Evolutionary conservation across 1,140 invertebrate genomes (phyloP).

Genomic region (Pachypeltis micranthus): DNA sequence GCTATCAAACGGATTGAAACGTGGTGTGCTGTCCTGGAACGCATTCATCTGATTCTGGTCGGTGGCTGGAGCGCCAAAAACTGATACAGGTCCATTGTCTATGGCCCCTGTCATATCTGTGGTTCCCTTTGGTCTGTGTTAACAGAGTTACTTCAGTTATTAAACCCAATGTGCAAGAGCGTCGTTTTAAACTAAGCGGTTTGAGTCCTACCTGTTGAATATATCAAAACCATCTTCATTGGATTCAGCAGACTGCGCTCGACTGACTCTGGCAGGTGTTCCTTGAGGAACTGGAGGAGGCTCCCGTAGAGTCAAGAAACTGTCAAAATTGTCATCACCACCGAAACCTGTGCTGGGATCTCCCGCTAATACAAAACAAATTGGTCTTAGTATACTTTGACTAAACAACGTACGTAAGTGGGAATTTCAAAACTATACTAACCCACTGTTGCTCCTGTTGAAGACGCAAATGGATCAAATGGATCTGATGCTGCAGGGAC

Average conservation of each 20-base stretch:
- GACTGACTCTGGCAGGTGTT: slow-evolving; percentile 42
- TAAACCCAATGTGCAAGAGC: neutral
- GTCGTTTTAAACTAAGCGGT: too few relatives aligned
- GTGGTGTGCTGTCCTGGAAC: slow-evolving; percentile 41
- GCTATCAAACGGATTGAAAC: slow-evolving; percentile 72
- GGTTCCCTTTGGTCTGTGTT: too few relatives aligned
- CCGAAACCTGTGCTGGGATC: slow-evolving; percentile 43
- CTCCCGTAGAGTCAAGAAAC: slow-evolving; percentile 67
- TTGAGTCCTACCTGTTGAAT: slow-evolving; percentile 55
- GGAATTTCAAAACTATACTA: too few relatives aligned
- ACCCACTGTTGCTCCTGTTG: slow-evolving; percentile 20
- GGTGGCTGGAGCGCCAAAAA: slow-evolving; percentile 22
- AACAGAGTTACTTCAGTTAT: neutral
- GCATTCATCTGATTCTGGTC: slow-evolving; percentile 22
- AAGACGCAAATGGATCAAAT: slow-evolving; percentile 33
- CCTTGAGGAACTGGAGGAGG: slow-evolving; percentile 48
- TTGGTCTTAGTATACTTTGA: too few relatives aligned
- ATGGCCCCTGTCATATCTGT: neutral
- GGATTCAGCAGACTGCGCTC: slow-evolving; percentile 58
- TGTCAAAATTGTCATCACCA: slow-evolving; percentile 63
- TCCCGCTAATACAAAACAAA: too few relatives aligned
- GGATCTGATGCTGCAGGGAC: slow-evolving; percentile 26
- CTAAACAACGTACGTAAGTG: too few relatives aligned
- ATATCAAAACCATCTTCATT: slow-evolving; percentile 63
- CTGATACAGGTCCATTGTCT: slow-evolving; percentile 4